Evolutionary conservation across 2,888 invertebrate species (phyloP), one percentile per base, ranked within the genome.

Genomic region (Zonitis immaculata): DNA sequence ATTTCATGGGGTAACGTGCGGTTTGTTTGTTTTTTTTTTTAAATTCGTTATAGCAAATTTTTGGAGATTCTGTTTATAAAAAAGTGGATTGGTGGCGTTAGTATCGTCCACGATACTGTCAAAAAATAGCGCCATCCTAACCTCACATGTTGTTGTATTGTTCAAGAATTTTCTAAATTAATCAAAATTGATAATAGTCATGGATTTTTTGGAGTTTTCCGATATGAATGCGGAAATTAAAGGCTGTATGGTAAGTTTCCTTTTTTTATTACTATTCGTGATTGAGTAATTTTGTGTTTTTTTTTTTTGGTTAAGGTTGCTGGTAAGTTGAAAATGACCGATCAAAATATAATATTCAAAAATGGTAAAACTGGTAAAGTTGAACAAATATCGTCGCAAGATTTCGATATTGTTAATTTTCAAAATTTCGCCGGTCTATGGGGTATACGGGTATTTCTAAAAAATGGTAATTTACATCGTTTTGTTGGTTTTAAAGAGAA

Each of bases 291-390:
- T 32, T n/a, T n/a, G n/a, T n/a, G n/a, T n/a, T n/a, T n/a, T n/a
- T n/a, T n/a, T n/a, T n/a, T n/a, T n/a, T n/a, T n/a, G n/a, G 77
- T 78, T 44, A 69, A 97, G 97, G 89, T 91, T 45, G 86, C 90
- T 6, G 98, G 97, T 0, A 84, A 92, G 55, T 76, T 99, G 28
- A 96, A 96, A 76, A 83, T 99, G 75, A 92, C 94, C 0, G 94
- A 95, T 60, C 89, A 91, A 69, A 86, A 85, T 65, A 87, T 98
- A 28, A 82, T 91, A 44, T 99, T 96, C 73, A 97, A 97, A 75
- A 97, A 96, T 75, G 89, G 84, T 60, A 95, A 94, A 77, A 98
- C 97, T 0, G 98, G 98, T 1, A 96, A 95, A 77, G 91, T 96
- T 1, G 96, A 96, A 71, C 92, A 94, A 71, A 86, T 97, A 59